phyloP scores from a whole-genome alignment of 2,888 invertebrate species.

The Mythimna vitellina region DNA sequence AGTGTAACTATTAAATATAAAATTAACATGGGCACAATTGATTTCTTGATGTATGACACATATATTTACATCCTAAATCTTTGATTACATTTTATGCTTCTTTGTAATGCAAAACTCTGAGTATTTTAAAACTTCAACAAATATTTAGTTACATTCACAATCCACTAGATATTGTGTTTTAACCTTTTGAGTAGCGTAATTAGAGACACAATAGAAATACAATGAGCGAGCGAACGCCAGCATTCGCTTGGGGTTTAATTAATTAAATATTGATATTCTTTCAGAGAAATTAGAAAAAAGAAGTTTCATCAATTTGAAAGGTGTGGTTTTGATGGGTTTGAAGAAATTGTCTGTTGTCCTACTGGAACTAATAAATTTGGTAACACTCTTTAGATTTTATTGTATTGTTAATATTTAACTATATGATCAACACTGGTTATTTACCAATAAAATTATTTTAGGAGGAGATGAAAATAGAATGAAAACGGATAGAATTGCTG shows the following conservation, averaged over 20 bases:
- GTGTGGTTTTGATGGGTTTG: slow-evolving; percentile 82
- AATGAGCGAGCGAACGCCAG: no score
- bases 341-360: slow-evolving; percentile 89
- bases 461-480: slow-evolving; percentile 23
- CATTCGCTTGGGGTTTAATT: no score
- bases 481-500: slow-evolving; percentile 70
- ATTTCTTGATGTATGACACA: background rate
- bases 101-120: background rate
- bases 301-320: slow-evolving; percentile 75
- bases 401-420: background rate
- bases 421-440: background rate
- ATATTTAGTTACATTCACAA: background rate
- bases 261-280: slow-evolving; percentile 12
- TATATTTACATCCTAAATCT: background rate
- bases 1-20: slow-evolving; percentile 61
- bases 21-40: background rate
- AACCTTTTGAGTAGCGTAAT: no score
- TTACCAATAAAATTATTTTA: slow-evolving; percentile 22
- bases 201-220: no score
- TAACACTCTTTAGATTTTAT: slow-evolving; percentile 49
- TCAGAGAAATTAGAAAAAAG: slow-evolving; percentile 73
- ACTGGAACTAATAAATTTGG: slow-evolving; percentile 71
- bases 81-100: background rate
- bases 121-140: background rate
- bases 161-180: background rate